Percentiles rank a stretch among this genome's conserved stretches.
Evolutionary conservation across 2,888 invertebrate genomes (phyloP).

Genomic region (Sesia bembeciformis): DNA sequence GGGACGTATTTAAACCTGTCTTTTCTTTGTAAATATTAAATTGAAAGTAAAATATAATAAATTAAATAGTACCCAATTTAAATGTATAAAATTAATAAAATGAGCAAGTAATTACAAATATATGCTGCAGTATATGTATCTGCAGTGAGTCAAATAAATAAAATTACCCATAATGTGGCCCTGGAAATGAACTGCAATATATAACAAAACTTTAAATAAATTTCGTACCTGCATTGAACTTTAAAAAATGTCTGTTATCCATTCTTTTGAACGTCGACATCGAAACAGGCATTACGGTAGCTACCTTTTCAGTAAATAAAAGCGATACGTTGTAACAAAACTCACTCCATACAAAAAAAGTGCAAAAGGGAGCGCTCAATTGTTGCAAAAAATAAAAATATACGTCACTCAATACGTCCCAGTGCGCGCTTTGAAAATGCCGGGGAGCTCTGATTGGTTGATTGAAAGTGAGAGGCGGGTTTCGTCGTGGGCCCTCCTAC

Average conservation of each 20-base stretch:
- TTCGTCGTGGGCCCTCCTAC: conserved; percentile 43
- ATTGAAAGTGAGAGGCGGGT: conserved; percentile 43
- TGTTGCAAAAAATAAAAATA: conserved; percentile 61
- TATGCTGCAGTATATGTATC: not conserved
- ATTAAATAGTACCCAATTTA: not conserved
- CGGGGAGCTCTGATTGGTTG: conserved; percentile 39
- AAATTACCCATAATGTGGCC: not conserved
- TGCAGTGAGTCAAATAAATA: not conserved
- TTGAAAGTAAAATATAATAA: not conserved
- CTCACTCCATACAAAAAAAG: conserved; percentile 27
- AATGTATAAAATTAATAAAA: not conserved
- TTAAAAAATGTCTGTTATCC: conserved; percentile 6
- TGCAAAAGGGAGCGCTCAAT: conserved; percentile 33
- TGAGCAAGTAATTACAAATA: not conserved
- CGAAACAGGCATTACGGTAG: conserved; percentile 45
- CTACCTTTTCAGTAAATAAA: conserved; percentile 25
- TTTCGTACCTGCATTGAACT: not conserved
- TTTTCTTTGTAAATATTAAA: not conserved
- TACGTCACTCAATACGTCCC: conserved; percentile 63
- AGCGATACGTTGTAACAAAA: conserved; percentile 45
- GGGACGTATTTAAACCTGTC: conserved; percentile 30
- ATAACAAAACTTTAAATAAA: not conserved
- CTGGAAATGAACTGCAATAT: not conserved
- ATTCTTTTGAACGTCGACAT: conserved; percentile 32
- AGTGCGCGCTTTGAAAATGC: conserved; percentile 52